phyloP scores from a whole-genome alignment of 2,113 vertebrate species.

The Todiramphus chloris region DNA sequence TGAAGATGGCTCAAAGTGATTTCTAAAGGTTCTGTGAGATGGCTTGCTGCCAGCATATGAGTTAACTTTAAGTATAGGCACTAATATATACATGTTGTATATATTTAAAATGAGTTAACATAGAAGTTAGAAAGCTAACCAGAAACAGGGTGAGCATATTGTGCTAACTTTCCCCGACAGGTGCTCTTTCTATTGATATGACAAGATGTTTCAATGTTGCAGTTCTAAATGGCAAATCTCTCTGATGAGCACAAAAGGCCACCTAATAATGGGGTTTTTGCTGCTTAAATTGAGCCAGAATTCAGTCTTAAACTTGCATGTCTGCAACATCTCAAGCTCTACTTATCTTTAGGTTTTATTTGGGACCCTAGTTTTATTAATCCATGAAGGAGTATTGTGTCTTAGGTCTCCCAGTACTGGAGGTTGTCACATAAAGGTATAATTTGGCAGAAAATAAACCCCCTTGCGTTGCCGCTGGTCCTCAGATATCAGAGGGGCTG shows the following conservation, averaged over 20 bases:
- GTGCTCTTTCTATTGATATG: background rate
- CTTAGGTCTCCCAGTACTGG: background rate
- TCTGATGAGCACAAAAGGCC: background rate
- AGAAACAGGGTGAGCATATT: background rate
- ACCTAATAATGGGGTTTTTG: background rate
- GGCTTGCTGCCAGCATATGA: background rate
- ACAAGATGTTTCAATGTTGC: background rate
- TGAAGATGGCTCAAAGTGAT: background rate
- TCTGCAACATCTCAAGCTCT: background rate
- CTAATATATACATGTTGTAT: background rate
- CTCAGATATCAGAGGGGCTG: too few relatives aligned
- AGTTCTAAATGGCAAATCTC: background rate
- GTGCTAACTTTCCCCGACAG: background rate
- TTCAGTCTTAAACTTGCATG: background rate
- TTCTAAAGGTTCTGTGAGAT: background rate
- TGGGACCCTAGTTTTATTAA: background rate
- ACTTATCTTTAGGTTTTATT: background rate
- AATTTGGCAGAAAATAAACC: too few relatives aligned
- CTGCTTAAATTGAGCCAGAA: background rate
- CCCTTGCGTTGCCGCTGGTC: too few relatives aligned
- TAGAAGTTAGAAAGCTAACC: background rate
- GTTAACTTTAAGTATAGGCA: background rate
- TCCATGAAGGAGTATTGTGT: background rate
- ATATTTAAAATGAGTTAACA: background rate
- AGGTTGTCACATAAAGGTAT: background rate